Evolutionary conservation across 2,888 invertebrate species (phyloP), one percentile per base, ranked within the genome.

Genomic region (Mythimna ferrago): DNA sequence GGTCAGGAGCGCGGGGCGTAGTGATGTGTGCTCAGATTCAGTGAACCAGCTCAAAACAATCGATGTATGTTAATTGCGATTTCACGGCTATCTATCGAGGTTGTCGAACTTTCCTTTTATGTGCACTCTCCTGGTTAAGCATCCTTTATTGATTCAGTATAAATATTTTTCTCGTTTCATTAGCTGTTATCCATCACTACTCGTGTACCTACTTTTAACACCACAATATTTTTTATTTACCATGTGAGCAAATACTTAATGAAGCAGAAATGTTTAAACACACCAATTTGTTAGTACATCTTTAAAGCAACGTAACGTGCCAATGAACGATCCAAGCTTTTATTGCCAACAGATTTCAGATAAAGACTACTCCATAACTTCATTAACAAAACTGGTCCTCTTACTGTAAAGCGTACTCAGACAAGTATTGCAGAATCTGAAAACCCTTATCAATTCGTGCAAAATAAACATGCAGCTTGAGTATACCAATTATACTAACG

Each of bases 401-500:
- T 78, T 82, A 81, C 78, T 78, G 64, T 73, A 79, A 84, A 86
- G 81, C 79, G 82, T 86, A 88, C 77, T 88, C 81, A 75, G 85
- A 86, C 87, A 89, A 87, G 84, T 90, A 88, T 92, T 91, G 89
- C 92, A 90, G 88, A 91, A 92, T 87, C 88, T 84, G 89, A 91
- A 90, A 83, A 87, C 84, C 86, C 90, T 93, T 94, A 94, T 93
- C 93, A 92, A 90, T 90, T 92, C 91, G 92, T 93, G 92, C 91
- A 91, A 92, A 93, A 90, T 91, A 89, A 93, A 86, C 86, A 84
- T 83, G 86, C 90, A 87, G 89, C 89, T 89, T 85, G 89, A 91
- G 86, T 89, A 89, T 87, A 92, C 92, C 93, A 95, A 94, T 96
- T 95, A 94, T 89, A 92, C 93, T 93, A 94, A 95, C 94, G 93